Evolutionary conservation across 2,113 vertebrate genomes (phyloP), one percentile per base, ranked within the genome.

Genomic region (Limanda limanda): DNA sequence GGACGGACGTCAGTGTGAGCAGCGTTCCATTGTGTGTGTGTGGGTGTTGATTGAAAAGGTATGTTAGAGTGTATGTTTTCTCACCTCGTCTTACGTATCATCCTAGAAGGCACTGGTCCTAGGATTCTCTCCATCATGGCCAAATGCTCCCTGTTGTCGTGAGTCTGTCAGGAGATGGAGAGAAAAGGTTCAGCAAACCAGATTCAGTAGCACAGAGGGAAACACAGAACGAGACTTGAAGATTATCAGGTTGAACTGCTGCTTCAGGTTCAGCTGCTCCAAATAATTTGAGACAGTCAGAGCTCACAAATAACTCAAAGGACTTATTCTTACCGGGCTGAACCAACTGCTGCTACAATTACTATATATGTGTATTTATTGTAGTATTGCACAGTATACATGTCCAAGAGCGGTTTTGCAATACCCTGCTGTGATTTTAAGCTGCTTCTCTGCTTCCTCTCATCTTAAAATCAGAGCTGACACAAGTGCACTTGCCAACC

Each of bases 71-170:
- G 8, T 17, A 0, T 14, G 59, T 56, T 45, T 17, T 40, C 88
- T 93, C 80, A 97, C 98, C 97, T 96, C 0, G 97, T 99, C 82
- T 99, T 99, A 54, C 97, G 94, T 77, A 96, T 96, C 98, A 99
- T 99, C 58, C 97, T 94, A 1, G 97, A 97, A n/a, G 98, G 98
- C 61, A 99, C 94, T 4, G 97, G 97, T 67, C 98, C 98, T 74
- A 98, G 56, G 74, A 99, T 99, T 71, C 97, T 95, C 86, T 99
- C 98, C 98, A 99, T 99, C 98, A 99, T 99, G 52, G 97, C 97
- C 90, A 99, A 91, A 89, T 99, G 98, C 79, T 99, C 98, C 68
- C 97, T 89, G 94, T 99, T 99, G 90, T 99, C 98, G 12, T 99
- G 98, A 13, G 98, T 99, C 98, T 99, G 80, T 61, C 83, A 69